phyloP scores from a whole-genome alignment of 2,113 vertebrate species.

The Tetrax tetrax region DNA sequence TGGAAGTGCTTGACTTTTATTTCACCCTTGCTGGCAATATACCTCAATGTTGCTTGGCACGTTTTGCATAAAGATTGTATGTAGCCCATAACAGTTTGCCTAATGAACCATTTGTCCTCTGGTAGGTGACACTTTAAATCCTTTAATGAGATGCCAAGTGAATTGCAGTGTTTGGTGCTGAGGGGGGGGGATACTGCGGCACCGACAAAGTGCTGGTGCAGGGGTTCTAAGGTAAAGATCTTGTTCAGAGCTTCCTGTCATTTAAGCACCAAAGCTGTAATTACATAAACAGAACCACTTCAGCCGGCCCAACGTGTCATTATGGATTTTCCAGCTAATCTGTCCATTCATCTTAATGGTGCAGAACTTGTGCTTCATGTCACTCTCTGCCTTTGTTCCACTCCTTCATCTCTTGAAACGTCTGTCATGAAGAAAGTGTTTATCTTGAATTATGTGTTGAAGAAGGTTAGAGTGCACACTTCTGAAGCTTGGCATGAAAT shows the following conservation, averaged over 20 bases:
- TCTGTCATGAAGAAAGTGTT: slow-evolving; percentile 80
- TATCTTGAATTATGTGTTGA: slow-evolving; percentile 84
- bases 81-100: slow-evolving; percentile 19
- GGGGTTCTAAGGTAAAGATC: slow-evolving; percentile 11
- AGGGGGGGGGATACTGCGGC: slow-evolving; percentile 49
- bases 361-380: slow-evolving; percentile 76
- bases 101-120: slow-evolving; percentile 51
- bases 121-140: slow-evolving; percentile 29
- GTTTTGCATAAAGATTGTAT: slow-evolving; percentile 34
- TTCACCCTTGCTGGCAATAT: slow-evolving; percentile 21
- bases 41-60: background rate
- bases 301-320: slow-evolving; percentile 76
- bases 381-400: slow-evolving; percentile 85
- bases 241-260: slow-evolving; percentile 57
- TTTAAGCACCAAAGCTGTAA: slow-evolving; percentile 75
- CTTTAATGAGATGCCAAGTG: slow-evolving; percentile 65
- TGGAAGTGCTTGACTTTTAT: slow-evolving; percentile 17
- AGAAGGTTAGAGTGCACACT: slow-evolving; percentile 78
- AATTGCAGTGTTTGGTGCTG: slow-evolving; percentile 56
- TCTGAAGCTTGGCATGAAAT: slow-evolving; percentile 87
- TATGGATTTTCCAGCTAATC: slow-evolving; percentile 83
- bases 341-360: slow-evolving; percentile 75
- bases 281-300: slow-evolving; percentile 88
- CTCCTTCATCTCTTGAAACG: slow-evolving; percentile 84
- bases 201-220: background rate